phyloP scores from a whole-genome alignment of 2,113 vertebrate genomes.

The Chiloscyllium plagiosum region DNA sequence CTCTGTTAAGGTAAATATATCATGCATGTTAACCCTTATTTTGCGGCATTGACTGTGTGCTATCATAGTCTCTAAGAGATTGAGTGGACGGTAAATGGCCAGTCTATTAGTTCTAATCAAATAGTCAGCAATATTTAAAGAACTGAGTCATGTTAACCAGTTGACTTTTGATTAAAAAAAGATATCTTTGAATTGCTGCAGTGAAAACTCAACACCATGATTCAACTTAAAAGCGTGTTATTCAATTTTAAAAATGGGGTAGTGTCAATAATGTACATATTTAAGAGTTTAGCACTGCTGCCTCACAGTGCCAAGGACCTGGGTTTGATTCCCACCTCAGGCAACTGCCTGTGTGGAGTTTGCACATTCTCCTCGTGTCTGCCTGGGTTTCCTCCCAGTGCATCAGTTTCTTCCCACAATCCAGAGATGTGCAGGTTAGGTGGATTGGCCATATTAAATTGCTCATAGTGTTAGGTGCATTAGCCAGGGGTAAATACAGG shows the following conservation, averaged over 20 bases:
- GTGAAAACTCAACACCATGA: neutral
- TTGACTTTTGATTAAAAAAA: neutral
- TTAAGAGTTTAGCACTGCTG: neutral
- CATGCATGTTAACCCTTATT: neutral
- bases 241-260: neutral
- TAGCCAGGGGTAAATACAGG: too few species aligned
- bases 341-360: too few species aligned
- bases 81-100: neutral
- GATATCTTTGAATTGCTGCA: neutral
- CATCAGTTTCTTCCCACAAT: too few species aligned
- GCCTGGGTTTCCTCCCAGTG: too few species aligned
- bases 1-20: neutral
- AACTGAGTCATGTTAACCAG: neutral
- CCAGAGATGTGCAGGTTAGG: too few species aligned
- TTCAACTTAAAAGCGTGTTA: neutral
- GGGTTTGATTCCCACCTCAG: too few species aligned
- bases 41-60: neutral
- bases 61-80: neutral
- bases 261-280: neutral
- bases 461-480: too few species aligned
- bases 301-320: too few species aligned
- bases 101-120: neutral
- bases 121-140: neutral
- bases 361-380: too few species aligned
- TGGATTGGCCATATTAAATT: too few species aligned